Conservation (phyloP, 2,113 vertebrate genomes). For the Oncorhynchus keta region DNA sequence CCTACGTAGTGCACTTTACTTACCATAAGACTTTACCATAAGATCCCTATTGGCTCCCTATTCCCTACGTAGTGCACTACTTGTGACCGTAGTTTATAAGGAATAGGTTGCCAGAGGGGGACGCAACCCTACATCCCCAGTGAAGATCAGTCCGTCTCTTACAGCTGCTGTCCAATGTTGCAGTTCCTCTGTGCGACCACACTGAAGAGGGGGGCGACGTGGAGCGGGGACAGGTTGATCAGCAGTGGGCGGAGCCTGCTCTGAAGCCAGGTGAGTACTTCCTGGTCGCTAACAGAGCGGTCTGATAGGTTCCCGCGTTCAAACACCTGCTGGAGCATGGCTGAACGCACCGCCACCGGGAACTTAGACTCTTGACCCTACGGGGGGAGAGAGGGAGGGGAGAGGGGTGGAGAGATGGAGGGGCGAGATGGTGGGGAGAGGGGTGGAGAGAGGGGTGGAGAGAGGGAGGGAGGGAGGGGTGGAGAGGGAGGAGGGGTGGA, state of each 20-base stretch:
- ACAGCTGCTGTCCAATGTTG: conserved; percentile 53
- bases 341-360: conserved; percentile 45
- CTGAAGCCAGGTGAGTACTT: conserved; percentile 58
- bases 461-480: background rate
- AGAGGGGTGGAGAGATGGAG: background rate
- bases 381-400: background rate
- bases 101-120: background rate
- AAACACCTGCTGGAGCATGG: conserved; percentile 68
- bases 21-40: too few species aligned
- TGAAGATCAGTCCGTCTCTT: conserved; percentile 4
- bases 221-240: conserved; percentile 25
- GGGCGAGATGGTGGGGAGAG: background rate
- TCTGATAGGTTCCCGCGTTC: conserved; percentile 60
- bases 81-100: background rate
- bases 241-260: conserved; percentile 58
- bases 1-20: too few species aligned
- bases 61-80: too few species aligned
- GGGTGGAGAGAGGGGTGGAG: background rate
- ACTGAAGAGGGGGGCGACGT: conserved; percentile 56
- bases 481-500: background rate
- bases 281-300: conserved; percentile 37
- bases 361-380: conserved; percentile 36
- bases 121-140: too few species aligned
- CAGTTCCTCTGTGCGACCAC: conserved; percentile 61
- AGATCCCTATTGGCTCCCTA: too few species aligned